Evolutionary conservation across 1,140 invertebrate species (phyloP), one percentile per base, ranked within the genome.

Genomic region (Platyscapa corneri): DNA sequence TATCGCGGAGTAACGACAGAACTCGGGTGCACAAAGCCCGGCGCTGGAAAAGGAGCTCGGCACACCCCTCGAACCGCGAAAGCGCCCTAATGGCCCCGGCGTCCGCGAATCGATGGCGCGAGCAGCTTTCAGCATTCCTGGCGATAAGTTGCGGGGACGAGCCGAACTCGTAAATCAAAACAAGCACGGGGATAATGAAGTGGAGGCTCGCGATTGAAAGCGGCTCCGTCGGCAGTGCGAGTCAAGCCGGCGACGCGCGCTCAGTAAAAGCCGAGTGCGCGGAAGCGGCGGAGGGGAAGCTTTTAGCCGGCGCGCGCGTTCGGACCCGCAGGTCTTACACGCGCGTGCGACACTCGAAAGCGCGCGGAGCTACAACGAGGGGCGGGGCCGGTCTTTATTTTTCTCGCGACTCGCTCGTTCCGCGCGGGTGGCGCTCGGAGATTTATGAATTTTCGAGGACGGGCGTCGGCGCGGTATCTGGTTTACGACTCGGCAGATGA

Each of bases 401-500:
- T 82, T 82, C 64, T 49, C 79, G 79, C 42, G 75, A 2, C 20
- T 34, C 37, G 34, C 70, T 60, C 56, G 6, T 42, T 74, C 23
- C 20, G 37, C 16, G 16, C 70, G 70, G 65, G 65, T 56, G 76
- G 46, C 34, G 76, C 46, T 60, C 20, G 70, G 87, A 90, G 90
- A 91, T 91, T 91, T 90, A 91, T 91, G 88, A 90, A 90, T 90
- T 91, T 91, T 90, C 89, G 87, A 88, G 87, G 83, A 88, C 82
- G 85, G 88, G 88, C 88, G 86, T 83, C 8, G 53, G n/a, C 5
- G 87, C 85, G 89, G 87, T 90, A 89, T 90, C 90, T 89, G 89
- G 88, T 91, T 91, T 90, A 90, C 89, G 90, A 91, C 90, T 90
- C 89, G 89, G 88, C 88, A 90, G 90, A 91, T 91, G 90, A 91